phyloP scores from a whole-genome alignment of 64 coral and sea anemone species.

The Actinia equina region DNA sequence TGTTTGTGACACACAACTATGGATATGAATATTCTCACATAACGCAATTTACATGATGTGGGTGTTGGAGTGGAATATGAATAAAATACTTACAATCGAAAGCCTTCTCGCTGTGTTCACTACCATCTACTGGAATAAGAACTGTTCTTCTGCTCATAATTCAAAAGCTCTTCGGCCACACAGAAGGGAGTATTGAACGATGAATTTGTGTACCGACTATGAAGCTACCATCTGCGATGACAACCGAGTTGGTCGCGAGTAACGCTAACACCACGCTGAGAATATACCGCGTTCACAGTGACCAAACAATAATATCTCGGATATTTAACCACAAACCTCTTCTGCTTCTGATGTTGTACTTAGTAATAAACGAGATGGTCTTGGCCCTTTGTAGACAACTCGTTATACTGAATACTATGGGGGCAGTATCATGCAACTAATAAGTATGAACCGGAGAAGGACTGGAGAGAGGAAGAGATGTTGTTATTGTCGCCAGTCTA shows the following conservation, averaged over 20 bases:
- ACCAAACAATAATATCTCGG: not conserved
- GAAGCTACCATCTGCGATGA: not conserved
- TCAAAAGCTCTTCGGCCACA: not conserved
- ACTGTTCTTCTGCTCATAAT: conserved; percentile 22
- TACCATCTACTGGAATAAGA: conserved; percentile 49
- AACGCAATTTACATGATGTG: not conserved
- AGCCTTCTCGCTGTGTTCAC: conserved; percentile 55
- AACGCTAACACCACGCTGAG: not conserved
- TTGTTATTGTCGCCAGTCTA: not conserved
- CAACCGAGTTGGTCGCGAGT: not conserved
- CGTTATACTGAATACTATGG: not conserved
- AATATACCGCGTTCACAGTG: not conserved
- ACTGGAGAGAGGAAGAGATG: not conserved
- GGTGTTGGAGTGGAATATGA: not conserved
- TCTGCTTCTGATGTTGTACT: not conserved
- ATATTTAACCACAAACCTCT: not conserved
- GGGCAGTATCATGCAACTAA: too few relatives aligned
- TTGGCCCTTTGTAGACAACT: not conserved
- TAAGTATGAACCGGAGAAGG: not conserved
- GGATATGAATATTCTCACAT: not conserved
- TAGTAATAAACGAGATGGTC: not conserved
- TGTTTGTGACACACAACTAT: not conserved
- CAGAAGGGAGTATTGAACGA: not conserved
- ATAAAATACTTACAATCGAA: conserved; percentile 71
- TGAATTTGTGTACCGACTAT: not conserved